Percentiles rank a stretch among this genome's conserved stretches.
phyloP scores from a whole-genome alignment of 2,888 invertebrate species.

The Cotesia congregata region DNA sequence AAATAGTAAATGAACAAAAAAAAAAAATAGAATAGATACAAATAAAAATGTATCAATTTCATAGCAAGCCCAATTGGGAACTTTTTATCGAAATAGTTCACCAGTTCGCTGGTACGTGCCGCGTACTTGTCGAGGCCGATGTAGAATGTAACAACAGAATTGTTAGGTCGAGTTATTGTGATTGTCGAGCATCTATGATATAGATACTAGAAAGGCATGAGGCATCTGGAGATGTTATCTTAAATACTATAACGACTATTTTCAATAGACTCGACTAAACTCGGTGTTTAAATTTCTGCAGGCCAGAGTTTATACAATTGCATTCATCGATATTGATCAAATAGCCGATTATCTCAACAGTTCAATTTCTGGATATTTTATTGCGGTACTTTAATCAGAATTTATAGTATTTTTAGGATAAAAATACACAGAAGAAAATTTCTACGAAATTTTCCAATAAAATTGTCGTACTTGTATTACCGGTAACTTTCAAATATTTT shows the following conservation, averaged over 20 bases:
- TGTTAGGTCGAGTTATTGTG: background rate
- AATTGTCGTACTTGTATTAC: no score
- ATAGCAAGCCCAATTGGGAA: background rate
- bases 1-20: background rate
- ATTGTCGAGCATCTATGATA: background rate
- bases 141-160: background rate
- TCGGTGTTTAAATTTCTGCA: background rate
- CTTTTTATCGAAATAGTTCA: background rate
- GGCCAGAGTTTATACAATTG: background rate
- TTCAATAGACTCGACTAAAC: background rate
- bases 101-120: background rate
- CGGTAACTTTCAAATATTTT: no score
- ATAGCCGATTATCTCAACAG: background rate
- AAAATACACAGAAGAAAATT: no score
- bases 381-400: no score
- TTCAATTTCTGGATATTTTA: no score
- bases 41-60: conserved; percentile 9
- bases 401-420: no score
- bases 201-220: background rate
- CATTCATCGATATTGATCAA: background rate
- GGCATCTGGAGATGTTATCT: background rate
- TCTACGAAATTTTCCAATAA: no score
- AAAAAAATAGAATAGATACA: conserved; percentile 1
- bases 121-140: background rate
- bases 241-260: background rate